Evolutionary conservation across 2,797 vertebrate genomes (phyloP).

Genomic region (Chiropotes sagulatus): DNA sequence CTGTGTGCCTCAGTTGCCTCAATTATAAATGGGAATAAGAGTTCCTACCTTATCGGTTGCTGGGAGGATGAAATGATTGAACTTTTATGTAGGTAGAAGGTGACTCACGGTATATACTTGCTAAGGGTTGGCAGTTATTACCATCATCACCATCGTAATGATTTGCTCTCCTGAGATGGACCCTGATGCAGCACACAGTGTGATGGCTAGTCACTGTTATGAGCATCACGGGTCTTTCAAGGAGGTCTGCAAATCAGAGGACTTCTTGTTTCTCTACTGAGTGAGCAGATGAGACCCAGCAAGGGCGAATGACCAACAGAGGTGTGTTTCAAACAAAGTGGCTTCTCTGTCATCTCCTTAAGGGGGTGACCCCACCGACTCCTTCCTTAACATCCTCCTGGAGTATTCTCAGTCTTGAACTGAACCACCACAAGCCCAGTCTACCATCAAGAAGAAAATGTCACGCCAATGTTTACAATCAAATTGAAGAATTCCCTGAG

Average conservation of each 20-base stretch:
- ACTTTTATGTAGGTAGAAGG: neutral
- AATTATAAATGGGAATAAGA: neutral
- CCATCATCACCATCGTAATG: neutral
- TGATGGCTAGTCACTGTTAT: neutral
- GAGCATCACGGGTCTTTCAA: neutral
- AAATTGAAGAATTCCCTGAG: neutral
- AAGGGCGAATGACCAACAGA: neutral
- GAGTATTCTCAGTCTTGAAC: neutral
- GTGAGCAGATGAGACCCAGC: neutral
- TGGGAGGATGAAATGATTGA: neutral
- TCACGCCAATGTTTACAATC: rapidly evolving
- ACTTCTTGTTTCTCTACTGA: neutral
- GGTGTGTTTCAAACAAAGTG: neutral
- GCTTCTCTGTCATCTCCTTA: neutral
- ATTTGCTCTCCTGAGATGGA: too few relatives aligned
- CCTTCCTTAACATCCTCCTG: neutral
- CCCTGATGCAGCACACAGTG: rapidly evolving
- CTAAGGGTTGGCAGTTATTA: too few relatives aligned
- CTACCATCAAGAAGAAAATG: neutral
- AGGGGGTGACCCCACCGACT: neutral
- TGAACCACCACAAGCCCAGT: neutral
- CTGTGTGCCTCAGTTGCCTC: neutral
- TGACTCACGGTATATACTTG: rapidly evolving
- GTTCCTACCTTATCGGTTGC: neutral
- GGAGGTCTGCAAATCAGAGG: neutral